Evolutionary conservation across 2,888 invertebrate species (phyloP).

Genomic region (Punctoribates punctum): DNA sequence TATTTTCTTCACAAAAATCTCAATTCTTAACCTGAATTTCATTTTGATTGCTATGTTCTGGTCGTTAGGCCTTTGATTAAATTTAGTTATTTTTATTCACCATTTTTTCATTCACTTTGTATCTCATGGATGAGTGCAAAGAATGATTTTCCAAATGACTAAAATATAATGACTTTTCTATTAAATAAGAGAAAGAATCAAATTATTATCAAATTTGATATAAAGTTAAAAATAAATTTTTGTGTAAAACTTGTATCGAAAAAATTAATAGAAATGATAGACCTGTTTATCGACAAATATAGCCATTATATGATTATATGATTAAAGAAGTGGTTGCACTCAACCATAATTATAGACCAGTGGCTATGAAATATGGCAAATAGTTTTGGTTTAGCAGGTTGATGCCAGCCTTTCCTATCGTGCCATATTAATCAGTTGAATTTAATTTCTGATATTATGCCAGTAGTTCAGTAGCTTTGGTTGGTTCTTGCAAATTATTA

Average conservation of each 20-base stretch:
- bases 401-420: too few relatives aligned
- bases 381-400: too few relatives aligned
- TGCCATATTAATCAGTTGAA: too few relatives aligned
- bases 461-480: too few relatives aligned
- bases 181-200: neutral
- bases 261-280: too few relatives aligned
- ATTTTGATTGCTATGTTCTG: neutral
- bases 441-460: too few relatives aligned
- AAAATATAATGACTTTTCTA: neutral
- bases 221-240: conserved; percentile 2
- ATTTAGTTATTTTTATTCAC: neutral
- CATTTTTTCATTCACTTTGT: neutral
- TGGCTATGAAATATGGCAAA: too few relatives aligned
- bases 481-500: too few relatives aligned
- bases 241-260: neutral
- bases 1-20: conserved; percentile 4
- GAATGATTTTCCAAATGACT: neutral
- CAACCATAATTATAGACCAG: too few relatives aligned
- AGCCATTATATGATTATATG: too few relatives aligned
- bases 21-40: conserved; percentile 2
- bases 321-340: too few relatives aligned
- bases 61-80: neutral
- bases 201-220: neutral
- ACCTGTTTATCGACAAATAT: neutral
- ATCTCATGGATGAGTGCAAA: conserved; percentile 3